Evolutionary conservation across 1,140 invertebrate species (phyloP), one percentile per base, ranked within the genome.

Genomic region (Magallana ariakensis): DNA sequence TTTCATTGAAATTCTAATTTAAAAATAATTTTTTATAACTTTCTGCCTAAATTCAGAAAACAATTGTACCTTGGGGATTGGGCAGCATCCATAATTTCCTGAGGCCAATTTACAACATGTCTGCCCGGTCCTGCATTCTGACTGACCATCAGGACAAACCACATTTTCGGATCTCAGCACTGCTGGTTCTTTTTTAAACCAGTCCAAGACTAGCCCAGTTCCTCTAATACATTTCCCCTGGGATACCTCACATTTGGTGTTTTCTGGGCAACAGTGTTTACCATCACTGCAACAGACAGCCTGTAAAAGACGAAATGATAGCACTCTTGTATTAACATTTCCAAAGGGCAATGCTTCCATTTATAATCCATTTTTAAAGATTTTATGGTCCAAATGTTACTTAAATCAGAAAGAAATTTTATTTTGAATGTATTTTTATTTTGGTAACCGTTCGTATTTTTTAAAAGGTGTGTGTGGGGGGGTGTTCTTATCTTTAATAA

Each of bases 241-340:
- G 19, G 22, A 6, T 6, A 87, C 58, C 60, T 91, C 87, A 90
- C 91, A 92, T 53, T 80, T 91, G 56, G 82, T 85, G 19, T 84
- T 89, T 16, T 83, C 13, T 15, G 92, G 92, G 85, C 92, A 92
- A 85, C 92, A 92, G 54, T 92, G 90, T 8, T 86, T 81, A 9
- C 90, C 75, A 89, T 93, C 91, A 58, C n/a, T 56, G 84, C 91
- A 92, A 84, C 91, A 92, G 0, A 86, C 84, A 46, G 90, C 90
- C 83, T 91, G 83, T 16, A 87, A 83, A 46, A 33, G 33, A 46
- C 33, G 5, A 46, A 46, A 46, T 46, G 2, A 46, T 4, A 46
- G 5, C 1, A 46, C 33, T 46, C 33, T 46, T 4, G 5, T 46
- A 3, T 46, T 2, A 2, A 46, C 33, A 46, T 46, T 46, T 46